Conservation (phyloP, 2,113 vertebrate genomes). For the Calidris pugnax region DNA sequence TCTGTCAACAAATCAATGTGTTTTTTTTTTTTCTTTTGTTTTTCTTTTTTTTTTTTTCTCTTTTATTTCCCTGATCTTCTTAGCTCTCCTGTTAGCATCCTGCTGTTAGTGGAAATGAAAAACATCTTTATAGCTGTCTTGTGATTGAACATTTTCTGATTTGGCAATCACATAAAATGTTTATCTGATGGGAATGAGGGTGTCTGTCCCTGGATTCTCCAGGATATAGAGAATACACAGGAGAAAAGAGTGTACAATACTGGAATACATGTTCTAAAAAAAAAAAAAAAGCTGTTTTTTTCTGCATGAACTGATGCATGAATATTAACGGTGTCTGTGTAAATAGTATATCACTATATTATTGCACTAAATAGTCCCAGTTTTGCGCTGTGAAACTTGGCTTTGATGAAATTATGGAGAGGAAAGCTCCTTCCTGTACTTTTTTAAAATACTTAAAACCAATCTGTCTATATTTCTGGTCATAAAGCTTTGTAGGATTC, state of each 20-base stretch:
- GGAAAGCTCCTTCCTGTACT: not conserved
- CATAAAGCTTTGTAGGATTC: not conserved
- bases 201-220: not conserved
- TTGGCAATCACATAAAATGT: slow-evolving; percentile 61
- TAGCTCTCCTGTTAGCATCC: slow-evolving; percentile 65
- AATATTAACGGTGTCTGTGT: not conserved
- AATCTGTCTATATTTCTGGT: not conserved
- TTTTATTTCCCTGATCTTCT: not conserved
- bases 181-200: not conserved
- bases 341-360: not conserved
- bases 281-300: not conserved
- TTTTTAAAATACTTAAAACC: not conserved
- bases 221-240: not conserved
- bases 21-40: not conserved
- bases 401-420: not conserved
- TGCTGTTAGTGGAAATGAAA: slow-evolving; percentile 69
- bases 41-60: not conserved
- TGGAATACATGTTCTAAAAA: not conserved
- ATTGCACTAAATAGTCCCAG: not conserved
- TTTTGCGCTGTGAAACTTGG: not conserved
- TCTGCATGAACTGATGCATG: not conserved
- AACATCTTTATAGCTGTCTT: slow-evolving; percentile 60
- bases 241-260: not conserved
- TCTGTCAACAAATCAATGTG: slow-evolving; percentile 69
- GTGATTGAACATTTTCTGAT: slow-evolving; percentile 71